These are phyloP conservation scores for Catagonus wagneri DNA, from an alignment of 2,113 vertebrate species.

Conservation along the genomic window DNA sequence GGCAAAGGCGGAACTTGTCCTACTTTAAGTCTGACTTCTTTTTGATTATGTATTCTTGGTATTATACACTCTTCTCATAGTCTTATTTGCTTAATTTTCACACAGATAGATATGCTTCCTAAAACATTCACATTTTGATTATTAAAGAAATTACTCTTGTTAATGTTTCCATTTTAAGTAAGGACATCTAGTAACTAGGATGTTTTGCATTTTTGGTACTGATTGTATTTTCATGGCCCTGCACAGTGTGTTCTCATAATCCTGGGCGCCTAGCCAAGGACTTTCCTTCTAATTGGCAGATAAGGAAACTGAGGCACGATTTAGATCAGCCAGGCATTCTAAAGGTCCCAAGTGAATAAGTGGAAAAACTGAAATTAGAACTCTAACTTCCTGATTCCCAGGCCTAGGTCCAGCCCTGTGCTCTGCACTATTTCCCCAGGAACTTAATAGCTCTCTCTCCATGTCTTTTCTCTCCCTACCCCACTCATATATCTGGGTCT, in stretches of 20 bases:
- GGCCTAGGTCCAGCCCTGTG: background rate
- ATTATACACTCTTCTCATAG: background rate
- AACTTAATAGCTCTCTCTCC: background rate
- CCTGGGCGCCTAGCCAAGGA: conserved; percentile 55
- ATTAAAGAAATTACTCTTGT: conserved; percentile 33
- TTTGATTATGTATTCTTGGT: background rate
- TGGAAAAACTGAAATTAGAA: conserved; percentile 67
- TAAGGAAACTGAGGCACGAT: conserved; percentile 75
- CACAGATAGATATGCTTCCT: background rate
- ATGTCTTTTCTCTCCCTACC: background rate
- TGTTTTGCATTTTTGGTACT: conserved; percentile 50
- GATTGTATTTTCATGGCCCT: conserved; percentile 42
- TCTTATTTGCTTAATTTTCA: background rate
- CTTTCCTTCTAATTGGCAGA: conserved; percentile 6
- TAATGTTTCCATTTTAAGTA: conserved; percentile 42
- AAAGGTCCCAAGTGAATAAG: conserved; percentile 46
- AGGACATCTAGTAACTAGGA: conserved; percentile 31
- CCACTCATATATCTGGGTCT: background rate
- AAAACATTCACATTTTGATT: conserved; percentile 36
- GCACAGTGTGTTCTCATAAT: conserved; percentile 58
- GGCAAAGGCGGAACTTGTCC: background rate
- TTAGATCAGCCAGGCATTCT: conserved; percentile 34
- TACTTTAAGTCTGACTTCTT: background rate
- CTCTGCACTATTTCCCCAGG: background rate
- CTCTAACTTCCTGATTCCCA: conserved; percentile 29